phyloP scores from a whole-genome alignment of 2,113 vertebrate genomes.

The Salminus brasiliensis region DNA sequence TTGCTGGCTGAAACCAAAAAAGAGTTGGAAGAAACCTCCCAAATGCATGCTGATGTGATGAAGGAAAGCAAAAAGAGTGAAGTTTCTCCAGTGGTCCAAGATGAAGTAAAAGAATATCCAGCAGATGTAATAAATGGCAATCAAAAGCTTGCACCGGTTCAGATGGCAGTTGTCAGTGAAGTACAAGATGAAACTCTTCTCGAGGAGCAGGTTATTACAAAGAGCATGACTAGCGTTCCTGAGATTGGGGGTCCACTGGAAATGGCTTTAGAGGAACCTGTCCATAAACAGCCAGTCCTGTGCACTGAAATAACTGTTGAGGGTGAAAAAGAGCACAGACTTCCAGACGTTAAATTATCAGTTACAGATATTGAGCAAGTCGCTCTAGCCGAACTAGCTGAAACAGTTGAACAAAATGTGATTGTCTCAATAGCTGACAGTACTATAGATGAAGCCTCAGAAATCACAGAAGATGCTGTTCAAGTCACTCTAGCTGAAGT shows the following conservation, averaged over 20 bases:
- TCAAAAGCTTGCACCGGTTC: constrained; percentile 41
- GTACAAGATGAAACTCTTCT: constrained; percentile 23
- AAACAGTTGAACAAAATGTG: constrained; percentile 42
- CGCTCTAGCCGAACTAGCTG: constrained; percentile 15
- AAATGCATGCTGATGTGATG: constrained; percentile 31
- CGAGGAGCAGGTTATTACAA: constrained; percentile 40
- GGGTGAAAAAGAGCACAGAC: constrained; percentile 42
- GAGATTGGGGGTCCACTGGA: constrained; percentile 28
- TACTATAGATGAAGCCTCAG: constrained; percentile 49
- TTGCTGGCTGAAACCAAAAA: constrained; percentile 5
- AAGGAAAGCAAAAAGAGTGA: constrained; percentile 31
- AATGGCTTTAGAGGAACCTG: constrained; percentile 44
- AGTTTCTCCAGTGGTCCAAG: constrained; percentile 7
- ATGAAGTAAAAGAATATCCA: constrained; percentile 36
- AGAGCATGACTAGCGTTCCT: constrained; percentile 26
- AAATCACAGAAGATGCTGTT: constrained; percentile 50
- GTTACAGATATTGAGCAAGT: constrained; percentile 24
- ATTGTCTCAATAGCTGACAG: constrained; percentile 31
- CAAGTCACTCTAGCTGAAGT: constrained; percentile 25
- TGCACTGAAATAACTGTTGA: constrained; percentile 29
- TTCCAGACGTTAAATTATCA: constrained; percentile 18
- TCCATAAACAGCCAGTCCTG: constrained; percentile 16
- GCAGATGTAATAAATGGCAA: constrained; percentile 51
- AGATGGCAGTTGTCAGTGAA: constrained; percentile 35
- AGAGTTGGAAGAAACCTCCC: constrained; percentile 22